These are phyloP conservation scores for Ivindomyrus marchei DNA, from an alignment of 2,113 vertebrate genomes.

Conservation along the genomic window DNA sequence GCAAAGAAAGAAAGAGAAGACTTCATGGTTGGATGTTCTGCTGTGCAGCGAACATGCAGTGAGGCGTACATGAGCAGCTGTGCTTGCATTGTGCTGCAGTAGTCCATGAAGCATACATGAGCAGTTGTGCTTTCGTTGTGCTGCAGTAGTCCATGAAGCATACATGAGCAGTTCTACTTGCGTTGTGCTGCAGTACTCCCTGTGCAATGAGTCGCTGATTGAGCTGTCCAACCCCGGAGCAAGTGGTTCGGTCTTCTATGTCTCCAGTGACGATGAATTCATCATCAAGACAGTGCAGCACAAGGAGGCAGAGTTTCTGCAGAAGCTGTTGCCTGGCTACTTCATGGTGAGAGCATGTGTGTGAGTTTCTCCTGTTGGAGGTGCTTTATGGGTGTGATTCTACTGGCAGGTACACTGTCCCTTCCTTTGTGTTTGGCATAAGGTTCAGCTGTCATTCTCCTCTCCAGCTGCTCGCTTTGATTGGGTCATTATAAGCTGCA, in stretches of 20 bases:
- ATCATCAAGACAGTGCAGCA: conserved; percentile 95
- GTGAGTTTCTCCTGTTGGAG: neutral
- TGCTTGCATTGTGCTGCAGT: neutral
- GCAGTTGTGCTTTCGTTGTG: neutral
- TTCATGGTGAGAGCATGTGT: conserved; percentile 75
- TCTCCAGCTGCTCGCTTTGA: neutral
- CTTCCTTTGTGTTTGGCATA: neutral
- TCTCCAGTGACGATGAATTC: conserved; percentile 86
- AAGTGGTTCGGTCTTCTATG: conserved; percentile 89
- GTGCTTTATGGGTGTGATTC: neutral
- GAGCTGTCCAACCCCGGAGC: conserved; percentile 87
- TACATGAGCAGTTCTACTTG: neutral
- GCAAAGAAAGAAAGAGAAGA: neutral
- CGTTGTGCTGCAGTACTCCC: conserved; percentile 65
- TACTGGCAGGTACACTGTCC: neutral
- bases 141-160: neutral
- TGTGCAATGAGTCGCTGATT: conserved; percentile 80
- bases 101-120: neutral
- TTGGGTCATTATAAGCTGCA: neutral
- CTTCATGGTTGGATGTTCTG: neutral
- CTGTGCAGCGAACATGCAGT: neutral
- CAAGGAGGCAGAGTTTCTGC: conserved; percentile 92
- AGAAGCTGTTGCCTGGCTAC: conserved; percentile 89
- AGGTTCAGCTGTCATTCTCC: neutral
- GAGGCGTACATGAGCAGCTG: neutral